phyloP scores from a whole-genome alignment of 2,113 vertebrate species.

The Phrynosoma blainvillii region DNA sequence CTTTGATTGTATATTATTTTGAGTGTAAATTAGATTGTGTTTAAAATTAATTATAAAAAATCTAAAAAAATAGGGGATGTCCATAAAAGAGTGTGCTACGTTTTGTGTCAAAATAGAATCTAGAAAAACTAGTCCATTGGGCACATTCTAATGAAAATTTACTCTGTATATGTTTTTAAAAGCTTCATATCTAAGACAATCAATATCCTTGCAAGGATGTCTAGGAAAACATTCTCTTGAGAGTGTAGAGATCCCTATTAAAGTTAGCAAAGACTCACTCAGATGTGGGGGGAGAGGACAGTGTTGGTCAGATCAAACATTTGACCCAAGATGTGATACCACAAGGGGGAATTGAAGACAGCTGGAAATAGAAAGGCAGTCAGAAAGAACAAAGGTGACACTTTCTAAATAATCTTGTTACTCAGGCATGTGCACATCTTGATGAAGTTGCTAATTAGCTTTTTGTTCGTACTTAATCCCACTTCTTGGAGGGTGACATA shows the following conservation, averaged over 20 bases:
- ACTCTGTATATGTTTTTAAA: background rate
- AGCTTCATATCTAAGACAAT: background rate
- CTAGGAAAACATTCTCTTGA: background rate
- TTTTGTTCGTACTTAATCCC: constrained; percentile 12
- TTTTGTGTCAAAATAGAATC: too few species aligned
- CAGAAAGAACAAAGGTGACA: background rate
- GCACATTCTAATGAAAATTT: background rate
- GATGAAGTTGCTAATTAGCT: constrained; percentile 23
- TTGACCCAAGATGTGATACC: constrained; percentile 4
- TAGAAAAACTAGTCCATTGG: too few species aligned
- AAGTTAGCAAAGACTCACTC: background rate
- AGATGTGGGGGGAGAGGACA: background rate
- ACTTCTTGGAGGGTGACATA: constrained; percentile 5
- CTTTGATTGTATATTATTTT: too few species aligned
- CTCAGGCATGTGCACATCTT: constrained; percentile 17
- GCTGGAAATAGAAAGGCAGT: background rate
- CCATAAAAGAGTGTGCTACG: too few species aligned
- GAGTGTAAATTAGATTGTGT: too few species aligned
- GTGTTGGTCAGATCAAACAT: background rate
- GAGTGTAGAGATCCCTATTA: background rate
- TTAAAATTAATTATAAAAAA: too few species aligned
- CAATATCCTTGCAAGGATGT: background rate
- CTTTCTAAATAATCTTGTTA: background rate
- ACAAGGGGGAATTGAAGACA: background rate
- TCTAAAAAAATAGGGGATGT: too few species aligned